Base-by-base conservation (phyloP, 1,140 invertebrate species). In the Heliconius hermathena region DNA sequence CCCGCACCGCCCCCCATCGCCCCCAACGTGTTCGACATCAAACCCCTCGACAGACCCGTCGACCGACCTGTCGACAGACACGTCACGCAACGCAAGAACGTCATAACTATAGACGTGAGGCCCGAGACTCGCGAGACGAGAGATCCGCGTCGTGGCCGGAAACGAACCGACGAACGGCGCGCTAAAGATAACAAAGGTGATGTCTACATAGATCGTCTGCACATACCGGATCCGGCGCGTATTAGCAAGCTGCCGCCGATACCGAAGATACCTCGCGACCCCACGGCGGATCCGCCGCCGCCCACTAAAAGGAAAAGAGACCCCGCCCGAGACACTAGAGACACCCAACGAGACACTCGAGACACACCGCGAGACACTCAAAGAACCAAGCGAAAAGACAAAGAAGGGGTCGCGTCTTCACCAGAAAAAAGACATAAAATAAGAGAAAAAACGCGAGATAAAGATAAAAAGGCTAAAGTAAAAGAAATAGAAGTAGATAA, bases 161-260 rank as follows among this genome's bases (percentile, higher is more conserved):
- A 66, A 38, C 76, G 36, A 22, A 78, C 54, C 3, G 52, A 26
- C 22, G 75, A 82, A 75, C 52, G 66, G 33, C 77, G 22, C 60
- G 60, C 54, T n/a, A 57, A 57, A 20, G 54, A 57, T 20, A 9
- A n/a, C 54, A 57, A 57, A 20, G n/a, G 54, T 8, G 81, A 87
- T 70, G 84, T 82, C 1, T 90, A 86, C 80, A 81, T 90, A 0
- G 84, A 86, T 18, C 88, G 86, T 8, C 77, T 89, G 16, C 82
- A 84, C 74, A 86, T 87, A 46, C 84, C 85, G 29, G 91, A 91
- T 54, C 82, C 88, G 26, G 89, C 90, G 74, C 88, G 84, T 26
- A 90, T 91, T 41, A 90, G 86, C 82, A 93, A 92, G 54, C 84
- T 94, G n/a, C 93, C 93, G 9, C 93, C 94, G 8, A 94, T 94